Percentiles rank a stretch among this genome's conserved stretches.
Evolutionary conservation across 2,888 invertebrate species (phyloP).

Genomic region (Dusona sp.): DNA sequence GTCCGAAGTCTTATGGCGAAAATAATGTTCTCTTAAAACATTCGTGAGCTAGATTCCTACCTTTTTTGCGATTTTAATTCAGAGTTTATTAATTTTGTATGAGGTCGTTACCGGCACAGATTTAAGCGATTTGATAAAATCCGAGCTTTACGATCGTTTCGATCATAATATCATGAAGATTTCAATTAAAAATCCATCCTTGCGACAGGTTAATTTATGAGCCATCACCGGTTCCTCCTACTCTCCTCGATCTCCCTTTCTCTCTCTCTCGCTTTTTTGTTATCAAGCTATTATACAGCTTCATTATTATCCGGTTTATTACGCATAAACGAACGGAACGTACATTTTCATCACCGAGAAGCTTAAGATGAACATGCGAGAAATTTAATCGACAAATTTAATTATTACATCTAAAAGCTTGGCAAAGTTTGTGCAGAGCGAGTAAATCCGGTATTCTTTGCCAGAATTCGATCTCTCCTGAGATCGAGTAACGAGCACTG

Average conservation of each 20-base stretch:
- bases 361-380: background rate
- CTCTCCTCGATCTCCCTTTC: background rate
- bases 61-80: background rate
- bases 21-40: background rate
- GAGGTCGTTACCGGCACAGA: background rate
- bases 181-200: constrained; percentile 6
- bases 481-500: background rate
- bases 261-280: background rate
- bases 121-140: background rate
- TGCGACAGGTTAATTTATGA: background rate
- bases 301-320: background rate
- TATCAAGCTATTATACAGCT: background rate
- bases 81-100: background rate
- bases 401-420: background rate
- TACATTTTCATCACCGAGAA: background rate
- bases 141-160: background rate
- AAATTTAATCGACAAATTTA: background rate
- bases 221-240: background rate
- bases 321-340: background rate
- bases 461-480: background rate
- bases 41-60: background rate
- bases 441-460: background rate
- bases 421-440: background rate
- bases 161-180: constrained; percentile 3
- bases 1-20: background rate